Percentiles rank a stretch among this genome's conserved stretches.
Evolutionary conservation across 2,797 vertebrate species (phyloP).

Genomic region (Myripristis jacobus): DNA sequence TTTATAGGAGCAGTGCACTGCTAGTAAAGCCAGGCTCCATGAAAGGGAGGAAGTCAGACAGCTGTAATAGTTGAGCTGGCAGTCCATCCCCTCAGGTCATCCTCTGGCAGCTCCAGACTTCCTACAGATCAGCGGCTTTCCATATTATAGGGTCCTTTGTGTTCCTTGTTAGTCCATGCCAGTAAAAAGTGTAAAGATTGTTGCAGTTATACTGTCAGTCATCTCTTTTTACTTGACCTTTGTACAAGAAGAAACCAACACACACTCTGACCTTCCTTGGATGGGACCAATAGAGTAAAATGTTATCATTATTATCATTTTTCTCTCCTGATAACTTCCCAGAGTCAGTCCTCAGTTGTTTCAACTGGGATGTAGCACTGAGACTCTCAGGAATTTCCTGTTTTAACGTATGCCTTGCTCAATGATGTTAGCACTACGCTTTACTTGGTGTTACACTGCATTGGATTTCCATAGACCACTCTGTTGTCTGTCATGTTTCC

Average conservation of each 20-base stretch:
- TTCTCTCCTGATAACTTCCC: constrained; percentile 32
- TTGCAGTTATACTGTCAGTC: neutral
- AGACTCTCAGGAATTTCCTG: constrained; percentile 45
- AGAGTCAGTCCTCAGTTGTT: constrained; percentile 46
- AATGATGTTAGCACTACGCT: constrained; percentile 39
- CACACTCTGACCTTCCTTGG: neutral
- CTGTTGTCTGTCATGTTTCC: neutral
- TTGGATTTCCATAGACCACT: constrained; percentile 45
- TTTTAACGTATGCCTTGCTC: constrained; percentile 50
- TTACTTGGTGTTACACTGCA: constrained; percentile 30
- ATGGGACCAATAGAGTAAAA: neutral
- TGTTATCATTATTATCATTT: constrained; percentile 20
- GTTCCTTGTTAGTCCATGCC: constrained; percentile 9
- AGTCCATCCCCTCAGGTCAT: constrained; percentile 47
- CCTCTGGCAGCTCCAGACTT: constrained; percentile 31
- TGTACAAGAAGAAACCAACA: constrained; percentile 2
- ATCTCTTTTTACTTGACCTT: constrained; percentile 14
- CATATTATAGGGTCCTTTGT: neutral
- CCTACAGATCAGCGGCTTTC: constrained; percentile 27
- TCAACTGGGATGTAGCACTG: constrained; percentile 5
- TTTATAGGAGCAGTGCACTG: constrained; percentile 66
- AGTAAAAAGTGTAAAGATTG: constrained; percentile 20
- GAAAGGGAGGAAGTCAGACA: constrained; percentile 55
- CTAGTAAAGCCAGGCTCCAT: constrained; percentile 63
- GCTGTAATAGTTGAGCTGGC: constrained; percentile 28